A percentile compares a stretch with the other conserved stretches of the same genome.
These are phyloP conservation scores for Drosophila auraria DNA, from an alignment of 1,140 invertebrate genomes.

Conservation along the genomic window DNA sequence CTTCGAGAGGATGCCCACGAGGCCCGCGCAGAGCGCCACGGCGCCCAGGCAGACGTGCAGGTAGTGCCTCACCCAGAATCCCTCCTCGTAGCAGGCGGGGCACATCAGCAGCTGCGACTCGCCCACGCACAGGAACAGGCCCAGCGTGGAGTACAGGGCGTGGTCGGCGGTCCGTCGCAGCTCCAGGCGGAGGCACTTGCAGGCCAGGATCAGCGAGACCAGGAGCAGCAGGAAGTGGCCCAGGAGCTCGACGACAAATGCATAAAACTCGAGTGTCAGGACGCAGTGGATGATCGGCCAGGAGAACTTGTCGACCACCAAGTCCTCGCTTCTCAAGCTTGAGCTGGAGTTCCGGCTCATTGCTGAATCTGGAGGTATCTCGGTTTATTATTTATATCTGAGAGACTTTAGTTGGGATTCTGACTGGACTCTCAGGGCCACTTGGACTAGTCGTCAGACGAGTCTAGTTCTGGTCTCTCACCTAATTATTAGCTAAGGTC, in stretches of 20 bases:
- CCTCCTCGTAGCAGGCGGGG: slow-evolving; percentile 3
- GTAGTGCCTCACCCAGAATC: accelerated
- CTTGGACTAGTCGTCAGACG: too few relatives aligned
- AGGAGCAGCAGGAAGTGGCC: slow-evolving; percentile 6
- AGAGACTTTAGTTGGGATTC: too few relatives aligned
- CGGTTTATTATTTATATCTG: too few relatives aligned
- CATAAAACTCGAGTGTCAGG: background rate
- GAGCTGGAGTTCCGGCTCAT: background rate
- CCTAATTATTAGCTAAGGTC: too few relatives aligned
- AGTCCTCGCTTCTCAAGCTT: background rate
- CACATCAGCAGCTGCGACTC: slow-evolving; percentile 14
- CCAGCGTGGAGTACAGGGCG: slow-evolving; percentile 29
- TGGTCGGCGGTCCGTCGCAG: slow-evolving; percentile 23
- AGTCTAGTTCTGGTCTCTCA: too few relatives aligned
- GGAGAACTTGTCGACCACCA: background rate
- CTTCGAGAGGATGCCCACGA: slow-evolving; percentile 25
- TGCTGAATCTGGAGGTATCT: too few relatives aligned
- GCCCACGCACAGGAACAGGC: slow-evolving; percentile 13
- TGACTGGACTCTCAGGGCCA: too few relatives aligned
- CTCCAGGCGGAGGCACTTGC: background rate
- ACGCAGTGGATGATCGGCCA: slow-evolving; percentile 5
- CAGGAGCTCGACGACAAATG: background rate
- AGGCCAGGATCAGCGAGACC: background rate
- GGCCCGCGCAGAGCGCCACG: slow-evolving; percentile 4
- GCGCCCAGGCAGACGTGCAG: slow-evolving; percentile 32